Percentiles rank a stretch among this genome's conserved stretches.
Evolutionary conservation across 2,888 invertebrate species (phyloP).

Genomic region (Drosophila picticornis): DNA sequence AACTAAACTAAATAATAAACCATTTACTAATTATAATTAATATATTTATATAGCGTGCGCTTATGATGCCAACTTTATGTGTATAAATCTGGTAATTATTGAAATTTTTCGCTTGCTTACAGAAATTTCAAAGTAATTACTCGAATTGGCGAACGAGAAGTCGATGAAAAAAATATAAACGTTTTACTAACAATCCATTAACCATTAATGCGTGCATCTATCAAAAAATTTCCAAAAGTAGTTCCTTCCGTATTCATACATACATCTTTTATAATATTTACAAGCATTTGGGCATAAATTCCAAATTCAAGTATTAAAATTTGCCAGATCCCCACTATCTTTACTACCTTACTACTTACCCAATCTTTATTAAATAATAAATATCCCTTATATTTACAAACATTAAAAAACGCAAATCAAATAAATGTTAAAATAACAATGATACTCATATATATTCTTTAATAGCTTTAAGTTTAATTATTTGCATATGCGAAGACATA

Average conservation of each 20-base stretch:
- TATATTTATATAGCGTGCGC: slow-evolving; percentile 28
- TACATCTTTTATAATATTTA: slow-evolving; percentile 7
- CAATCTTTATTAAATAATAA: slow-evolving; percentile 18
- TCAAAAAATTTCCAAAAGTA: slow-evolving; percentile 50
- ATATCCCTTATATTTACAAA: slow-evolving; percentile 23
- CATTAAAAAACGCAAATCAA: slow-evolving; percentile 28
- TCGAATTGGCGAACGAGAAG: slow-evolving; percentile 32
- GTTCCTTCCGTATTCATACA: slow-evolving; percentile 60
- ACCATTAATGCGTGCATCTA: slow-evolving; percentile 56
- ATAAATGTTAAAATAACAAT: slow-evolving; percentile 73
- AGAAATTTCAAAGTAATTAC: slow-evolving; percentile 71
- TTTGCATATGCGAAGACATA: slow-evolving; percentile 18
- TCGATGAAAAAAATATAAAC: slow-evolving; percentile 18
- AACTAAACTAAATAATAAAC: slow-evolving; percentile 29
- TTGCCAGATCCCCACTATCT: slow-evolving; percentile 43
- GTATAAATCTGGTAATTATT: slow-evolving; percentile 69
- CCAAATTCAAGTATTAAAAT: slow-evolving; percentile 75
- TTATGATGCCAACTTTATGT: slow-evolving; percentile 47
- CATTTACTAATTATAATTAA: slow-evolving; percentile 33
- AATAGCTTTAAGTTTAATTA: slow-evolving; percentile 61
- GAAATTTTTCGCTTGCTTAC: slow-evolving; percentile 62
- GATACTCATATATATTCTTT: slow-evolving; percentile 83
- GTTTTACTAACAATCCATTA: slow-evolving; percentile 36
- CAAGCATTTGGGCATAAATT: slow-evolving; percentile 55
- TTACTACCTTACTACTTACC: slow-evolving; percentile 19